A percentile compares a stretch with the other conserved stretches of the same genome.
phyloP scores from a whole-genome alignment of 1,140 invertebrate genomes.

The Melanaphis sacchari region DNA sequence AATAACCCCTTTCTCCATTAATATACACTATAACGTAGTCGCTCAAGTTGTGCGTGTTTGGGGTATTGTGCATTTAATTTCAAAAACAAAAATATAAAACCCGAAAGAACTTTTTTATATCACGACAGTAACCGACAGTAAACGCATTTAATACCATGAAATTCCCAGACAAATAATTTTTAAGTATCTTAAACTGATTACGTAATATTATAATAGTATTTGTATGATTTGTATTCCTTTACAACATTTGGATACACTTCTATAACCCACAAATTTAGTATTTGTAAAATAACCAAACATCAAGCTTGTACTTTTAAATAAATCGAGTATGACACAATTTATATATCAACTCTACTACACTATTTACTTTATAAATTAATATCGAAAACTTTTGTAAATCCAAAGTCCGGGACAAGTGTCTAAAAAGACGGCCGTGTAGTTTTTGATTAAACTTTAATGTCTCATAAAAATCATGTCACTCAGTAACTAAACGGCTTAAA shows the following conservation, averaged over 20 bases:
- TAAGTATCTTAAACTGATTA: not conserved
- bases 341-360: not conserved
- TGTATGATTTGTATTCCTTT: too few species aligned
- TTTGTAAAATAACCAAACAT: not conserved
- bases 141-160: not conserved
- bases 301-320: not conserved
- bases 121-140: not conserved
- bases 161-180: not conserved
- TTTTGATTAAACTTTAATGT: not conserved
- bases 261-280: not conserved
- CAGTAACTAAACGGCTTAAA: not conserved
- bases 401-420: not conserved
- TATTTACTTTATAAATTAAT: not conserved
- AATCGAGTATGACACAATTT: not conserved
- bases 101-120: slow-evolving; percentile 9
- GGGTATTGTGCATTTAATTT: not conserved
- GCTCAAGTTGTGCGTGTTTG: not conserved
- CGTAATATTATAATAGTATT: not conserved
- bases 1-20: not conserved
- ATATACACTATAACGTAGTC: not conserved
- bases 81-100: not conserved
- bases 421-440: not conserved
- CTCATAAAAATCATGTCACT: not conserved
- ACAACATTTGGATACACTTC: not conserved
- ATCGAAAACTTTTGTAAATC: not conserved